Conservation (phyloP, 2,113 vertebrate genomes). For the Anas platyrhynchos region DNA sequence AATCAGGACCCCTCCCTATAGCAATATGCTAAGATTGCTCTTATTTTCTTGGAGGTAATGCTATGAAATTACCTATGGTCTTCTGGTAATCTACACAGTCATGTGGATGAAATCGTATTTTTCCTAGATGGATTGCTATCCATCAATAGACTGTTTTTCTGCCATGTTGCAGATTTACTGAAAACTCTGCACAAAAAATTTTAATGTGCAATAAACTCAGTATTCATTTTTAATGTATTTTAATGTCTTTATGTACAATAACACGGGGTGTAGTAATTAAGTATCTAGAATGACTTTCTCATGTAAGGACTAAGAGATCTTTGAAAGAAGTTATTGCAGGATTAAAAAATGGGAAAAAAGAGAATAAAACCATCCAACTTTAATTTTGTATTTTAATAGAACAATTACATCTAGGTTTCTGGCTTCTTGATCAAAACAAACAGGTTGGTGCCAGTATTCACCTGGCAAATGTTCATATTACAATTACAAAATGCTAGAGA, state of each 20-base stretch:
- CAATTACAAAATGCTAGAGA: neutral
- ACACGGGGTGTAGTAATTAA: neutral
- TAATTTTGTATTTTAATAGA: neutral
- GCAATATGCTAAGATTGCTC: constrained; percentile 55
- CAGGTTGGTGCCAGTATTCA: neutral
- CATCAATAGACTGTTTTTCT: neutral
- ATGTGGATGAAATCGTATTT: constrained; percentile 13
- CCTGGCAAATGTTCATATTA: neutral
- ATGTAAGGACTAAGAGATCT: neutral
- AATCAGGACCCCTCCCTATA: constrained; percentile 30
- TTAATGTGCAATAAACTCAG: neutral
- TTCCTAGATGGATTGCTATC: constrained; percentile 37
- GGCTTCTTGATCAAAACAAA: neutral
- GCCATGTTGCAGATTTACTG: neutral
- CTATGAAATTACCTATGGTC: constrained; percentile 31
- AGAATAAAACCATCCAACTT: neutral
- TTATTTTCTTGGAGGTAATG: constrained; percentile 58
- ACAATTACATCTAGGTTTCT: neutral
- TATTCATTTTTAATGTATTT: neutral
- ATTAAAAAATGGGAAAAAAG: neutral
- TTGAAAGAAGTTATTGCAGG: neutral
- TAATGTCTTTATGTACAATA: neutral
- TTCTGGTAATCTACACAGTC: constrained; percentile 25
- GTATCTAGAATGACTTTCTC: neutral
- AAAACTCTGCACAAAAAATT: neutral